A percentile compares a stretch with the other conserved stretches of the same genome.
phyloP scores from a whole-genome alignment of 2,113 vertebrate genomes.

The Corythornis cristatus region DNA sequence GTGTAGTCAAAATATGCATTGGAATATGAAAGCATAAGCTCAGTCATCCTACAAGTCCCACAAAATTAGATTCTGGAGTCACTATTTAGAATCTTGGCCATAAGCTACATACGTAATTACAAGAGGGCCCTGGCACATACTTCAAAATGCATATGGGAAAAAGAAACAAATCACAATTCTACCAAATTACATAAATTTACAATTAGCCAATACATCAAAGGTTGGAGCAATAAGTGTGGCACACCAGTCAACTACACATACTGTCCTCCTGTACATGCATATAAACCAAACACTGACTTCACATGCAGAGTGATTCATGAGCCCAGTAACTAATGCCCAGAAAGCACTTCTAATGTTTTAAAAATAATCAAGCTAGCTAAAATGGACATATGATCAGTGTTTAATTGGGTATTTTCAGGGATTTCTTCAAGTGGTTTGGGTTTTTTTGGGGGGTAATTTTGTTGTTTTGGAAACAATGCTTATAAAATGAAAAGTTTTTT shows the following conservation, averaged over 20 bases:
- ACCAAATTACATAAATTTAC: background rate
- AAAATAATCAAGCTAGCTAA: background rate
- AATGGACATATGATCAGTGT: background rate
- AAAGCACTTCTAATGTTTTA: background rate
- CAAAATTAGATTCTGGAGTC: background rate
- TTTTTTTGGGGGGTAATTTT: background rate
- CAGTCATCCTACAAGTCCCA: background rate
- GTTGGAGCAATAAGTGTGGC: background rate
- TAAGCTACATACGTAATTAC: background rate
- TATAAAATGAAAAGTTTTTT: background rate
- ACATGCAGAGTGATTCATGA: background rate
- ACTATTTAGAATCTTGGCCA: background rate
- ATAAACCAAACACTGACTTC: background rate
- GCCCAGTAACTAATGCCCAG: background rate
- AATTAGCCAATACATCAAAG: background rate
- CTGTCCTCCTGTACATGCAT: background rate
- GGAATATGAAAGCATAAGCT: background rate
- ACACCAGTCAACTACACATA: background rate
- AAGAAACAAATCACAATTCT: background rate
- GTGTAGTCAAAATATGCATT: background rate
- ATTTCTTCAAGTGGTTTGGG: background rate
- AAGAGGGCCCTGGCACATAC: rapidly evolving
- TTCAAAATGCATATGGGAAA: background rate
- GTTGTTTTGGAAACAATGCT: background rate
- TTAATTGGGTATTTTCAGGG: background rate